Conservation (phyloP, 2,888 invertebrate species). For the Liposcelis brunnea region DNA sequence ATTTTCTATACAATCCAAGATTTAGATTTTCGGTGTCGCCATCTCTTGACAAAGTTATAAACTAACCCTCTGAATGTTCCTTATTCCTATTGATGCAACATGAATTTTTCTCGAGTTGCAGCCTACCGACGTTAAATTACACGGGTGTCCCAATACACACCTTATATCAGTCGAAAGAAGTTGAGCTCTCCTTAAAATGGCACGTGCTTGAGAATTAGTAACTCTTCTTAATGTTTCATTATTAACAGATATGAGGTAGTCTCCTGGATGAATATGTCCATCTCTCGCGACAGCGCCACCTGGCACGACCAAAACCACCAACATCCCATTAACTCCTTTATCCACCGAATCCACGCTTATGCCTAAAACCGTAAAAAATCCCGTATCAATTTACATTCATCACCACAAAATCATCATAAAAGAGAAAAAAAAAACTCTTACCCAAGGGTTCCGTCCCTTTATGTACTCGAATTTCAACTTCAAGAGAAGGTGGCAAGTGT, state of each 20-base stretch:
- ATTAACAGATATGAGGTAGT: conserved; percentile 37
- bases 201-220: conserved; percentile 37
- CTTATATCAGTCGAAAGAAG: conserved; percentile 37
- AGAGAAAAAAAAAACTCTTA: conserved; percentile 20
- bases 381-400: no score
- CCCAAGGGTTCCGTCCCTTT: conserved; percentile 37
- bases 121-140: no score
- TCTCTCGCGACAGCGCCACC: conserved; percentile 37
- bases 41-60: no score
- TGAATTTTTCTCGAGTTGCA: no score
- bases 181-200: conserved; percentile 36
- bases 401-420: no score
- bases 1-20: no score
- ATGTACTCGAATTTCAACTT: conserved; percentile 33
- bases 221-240: conserved; percentile 36
- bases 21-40: no score
- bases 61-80: no score
- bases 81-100: no score
- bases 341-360: conserved; percentile 37
- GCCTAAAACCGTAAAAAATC: no score
- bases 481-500: conserved; percentile 30
- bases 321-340: conserved; percentile 35
- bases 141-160: conserved; percentile 22
- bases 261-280: conserved; percentile 36
- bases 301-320: conserved; percentile 26